Evolutionary conservation across 2,888 invertebrate species (phyloP), one percentile per base, ranked within the genome.

Genomic region (Therioaphis trifolii): DNA sequence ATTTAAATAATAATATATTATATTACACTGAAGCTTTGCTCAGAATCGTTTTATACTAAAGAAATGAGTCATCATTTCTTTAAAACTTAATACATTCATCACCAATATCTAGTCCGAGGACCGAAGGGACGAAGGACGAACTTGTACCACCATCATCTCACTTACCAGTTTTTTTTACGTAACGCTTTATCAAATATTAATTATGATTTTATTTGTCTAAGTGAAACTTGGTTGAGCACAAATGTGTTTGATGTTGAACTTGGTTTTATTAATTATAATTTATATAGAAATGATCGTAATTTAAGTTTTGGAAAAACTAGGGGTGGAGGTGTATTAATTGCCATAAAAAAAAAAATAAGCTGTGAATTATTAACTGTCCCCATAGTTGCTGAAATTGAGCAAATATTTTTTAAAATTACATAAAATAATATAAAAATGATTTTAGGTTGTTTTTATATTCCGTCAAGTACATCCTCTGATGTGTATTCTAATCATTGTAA

Each of bases 351-450:
- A 43, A 69, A 21, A 15, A 69, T 46, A 12, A 69, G 0, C 46
- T 69, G 46, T 69, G 46, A 69, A 46, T 69, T 69, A 69, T 69
- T 69, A 69, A 69, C 43, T 69, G 46, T 21, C 7, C 46, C 46
- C 14, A 0, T 15, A n/a, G 18, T 40, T n/a, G n/a, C n/a, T 69
- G 69, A 15, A 69, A 46, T 46, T 15, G 4, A 69, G 15, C 24
- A 69, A 69, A 2, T 69, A 69, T 69, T 46, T 69, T 24, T 14
- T 24, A 69, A 46, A 40, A 0, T 68, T 68, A 40, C 40, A 68
- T 0, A 40, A 21, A 68, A 68, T 12, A 68, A 68, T 68, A 68
- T 40, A 40, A 68, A 68, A 40, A 40, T 40, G 9, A 40, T 68
- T 21, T 21, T 68, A 40, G 68, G 40, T 40, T 68, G 40, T 40